Percentiles rank a stretch among this genome's conserved stretches.
Conservation (phyloP, 2,113 vertebrate species). For the Tiliqua scincoides region DNA sequence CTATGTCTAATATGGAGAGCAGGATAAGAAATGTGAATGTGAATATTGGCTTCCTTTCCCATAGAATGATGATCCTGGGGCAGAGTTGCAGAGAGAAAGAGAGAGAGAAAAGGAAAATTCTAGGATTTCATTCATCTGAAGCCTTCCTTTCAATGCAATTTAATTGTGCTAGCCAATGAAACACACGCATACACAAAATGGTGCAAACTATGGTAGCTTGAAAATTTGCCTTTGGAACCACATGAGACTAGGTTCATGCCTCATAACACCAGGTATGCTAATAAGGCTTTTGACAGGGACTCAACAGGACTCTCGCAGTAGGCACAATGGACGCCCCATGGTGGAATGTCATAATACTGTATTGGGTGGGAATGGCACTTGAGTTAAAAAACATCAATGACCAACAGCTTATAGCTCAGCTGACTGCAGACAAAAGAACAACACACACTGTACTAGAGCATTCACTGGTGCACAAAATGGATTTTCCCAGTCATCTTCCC, state of each 20-base stretch:
- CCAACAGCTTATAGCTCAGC: slow-evolving; percentile 83
- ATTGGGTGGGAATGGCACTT: slow-evolving; percentile 83
- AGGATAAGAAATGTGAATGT: too few species aligned
- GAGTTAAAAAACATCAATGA: slow-evolving; percentile 80
- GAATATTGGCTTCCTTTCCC: neutral
- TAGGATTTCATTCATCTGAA: slow-evolving; percentile 2
- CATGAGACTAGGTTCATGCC: slow-evolving; percentile 51
- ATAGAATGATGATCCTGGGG: neutral
- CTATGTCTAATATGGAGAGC: neutral
- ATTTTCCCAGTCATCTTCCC: slow-evolving; percentile 67
- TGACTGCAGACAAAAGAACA: slow-evolving; percentile 85
- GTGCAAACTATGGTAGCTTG: slow-evolving; percentile 23
- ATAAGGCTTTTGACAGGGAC: slow-evolving; percentile 58
- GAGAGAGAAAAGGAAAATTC: neutral
- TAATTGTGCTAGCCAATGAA: slow-evolving; percentile 10
- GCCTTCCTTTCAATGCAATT: slow-evolving; percentile 34
- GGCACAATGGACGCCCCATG: slow-evolving; percentile 40
- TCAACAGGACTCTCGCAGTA: slow-evolving; percentile 52
- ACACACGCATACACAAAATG: neutral
- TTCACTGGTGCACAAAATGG: slow-evolving; percentile 81
- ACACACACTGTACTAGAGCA: slow-evolving; percentile 85
- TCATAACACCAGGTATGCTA: slow-evolving; percentile 57
- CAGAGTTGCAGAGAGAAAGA: neutral
- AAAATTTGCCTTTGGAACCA: slow-evolving; percentile 38
- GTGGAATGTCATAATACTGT: slow-evolving; percentile 72